Base-by-base conservation (phyloP, 2,113 vertebrate species). In the Mugil cephalus region DNA sequence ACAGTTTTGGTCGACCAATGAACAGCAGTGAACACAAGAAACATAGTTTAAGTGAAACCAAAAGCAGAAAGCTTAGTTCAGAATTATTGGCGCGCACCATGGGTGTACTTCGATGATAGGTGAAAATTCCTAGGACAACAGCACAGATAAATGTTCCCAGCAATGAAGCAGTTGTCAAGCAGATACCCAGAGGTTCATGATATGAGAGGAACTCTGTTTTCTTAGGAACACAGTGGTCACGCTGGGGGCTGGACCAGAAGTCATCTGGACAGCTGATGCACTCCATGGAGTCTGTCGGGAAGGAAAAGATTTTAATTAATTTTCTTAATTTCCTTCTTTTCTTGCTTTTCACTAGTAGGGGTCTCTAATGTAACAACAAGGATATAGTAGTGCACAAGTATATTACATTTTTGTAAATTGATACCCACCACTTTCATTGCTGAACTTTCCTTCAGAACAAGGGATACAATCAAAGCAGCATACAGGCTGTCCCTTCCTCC, bases 401-500 rank as follows among this genome's bases (percentile, higher is more conserved):
- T n/a, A n/a, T n/a, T 30, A 30, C 65, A 53, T 67, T 82, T 45
- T 93, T 93, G 24, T 30, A 30, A 30, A 30, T 30, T 30, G 24
- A 30, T 9, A 72, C 73, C 21, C 43, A 93, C 92, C 93, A 84
- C 88, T 87, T 50, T 55, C 6, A 62, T 72, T 63, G 60, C 88
- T 92, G 55, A 92, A 77, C 1, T 92, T 85, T 55, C 93, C 94
- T 30, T 94, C 91, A 55, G 92, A 89, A 79, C 93, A 94, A 2
- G 71, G 84, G 24, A 95, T 84, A 46, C 92, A 94, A 55, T 94
- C 91, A 65, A 94, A 95, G 76, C 93, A 94, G 69, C 92, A 94
- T 12, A 89, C 52, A 0, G 92, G 92, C 36, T 94, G 78, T 6
- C 92, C 88, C 2, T 93, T 93, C 24, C 55, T 86, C 69, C 84